These are phyloP conservation scores for Globodera ellingtonae DNA, from an alignment of 1,140 invertebrate species.

Conservation along the genomic window DNA sequence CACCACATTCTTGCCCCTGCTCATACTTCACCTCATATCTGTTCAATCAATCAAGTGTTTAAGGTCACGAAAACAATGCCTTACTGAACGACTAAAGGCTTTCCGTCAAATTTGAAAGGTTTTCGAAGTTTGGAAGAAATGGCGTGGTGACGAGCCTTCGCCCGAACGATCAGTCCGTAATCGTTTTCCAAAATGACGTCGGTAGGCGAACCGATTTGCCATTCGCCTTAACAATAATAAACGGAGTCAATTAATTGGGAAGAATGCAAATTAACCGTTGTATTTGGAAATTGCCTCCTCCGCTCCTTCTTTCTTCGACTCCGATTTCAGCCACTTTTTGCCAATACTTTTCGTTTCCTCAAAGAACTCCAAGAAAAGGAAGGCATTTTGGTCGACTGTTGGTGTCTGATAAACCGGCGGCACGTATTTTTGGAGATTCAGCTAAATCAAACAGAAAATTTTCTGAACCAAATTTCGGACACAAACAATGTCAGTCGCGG, in stretches of 20 bases:
- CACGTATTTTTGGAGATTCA: conserved; percentile 36
- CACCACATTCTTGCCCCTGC: conserved; percentile 96
- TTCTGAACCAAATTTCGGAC: too few relatives aligned
- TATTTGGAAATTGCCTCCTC: conserved; percentile 89
- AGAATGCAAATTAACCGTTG: conserved; percentile 73
- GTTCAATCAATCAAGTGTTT: conserved; percentile 20
- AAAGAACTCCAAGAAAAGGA: conserved; percentile 85
- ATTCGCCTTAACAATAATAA: conserved; percentile 69
- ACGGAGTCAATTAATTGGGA: background rate
- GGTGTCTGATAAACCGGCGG: conserved; percentile 40
- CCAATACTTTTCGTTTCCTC: conserved; percentile 78
- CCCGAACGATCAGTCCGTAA: conserved; percentile 84
- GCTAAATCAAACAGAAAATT: background rate
- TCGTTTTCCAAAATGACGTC: conserved; percentile 80
- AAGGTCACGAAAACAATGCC: conserved; percentile 65
- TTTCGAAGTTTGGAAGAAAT: conserved; percentile 80
- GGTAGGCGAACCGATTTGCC: conserved; percentile 78
- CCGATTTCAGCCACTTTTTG: conserved; percentile 82
- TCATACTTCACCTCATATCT: conserved; percentile 74
- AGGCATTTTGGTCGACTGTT: conserved; percentile 66
- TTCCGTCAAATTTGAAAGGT: conserved; percentile 82
- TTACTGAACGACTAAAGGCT: conserved; percentile 90
- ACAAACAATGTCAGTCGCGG: background rate
- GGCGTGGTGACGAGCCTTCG: conserved; percentile 93
- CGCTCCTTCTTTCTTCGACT: conserved; percentile 88